Evolutionary conservation across 2,888 invertebrate species (phyloP).

Genomic region (Erebia palarica): DNA sequence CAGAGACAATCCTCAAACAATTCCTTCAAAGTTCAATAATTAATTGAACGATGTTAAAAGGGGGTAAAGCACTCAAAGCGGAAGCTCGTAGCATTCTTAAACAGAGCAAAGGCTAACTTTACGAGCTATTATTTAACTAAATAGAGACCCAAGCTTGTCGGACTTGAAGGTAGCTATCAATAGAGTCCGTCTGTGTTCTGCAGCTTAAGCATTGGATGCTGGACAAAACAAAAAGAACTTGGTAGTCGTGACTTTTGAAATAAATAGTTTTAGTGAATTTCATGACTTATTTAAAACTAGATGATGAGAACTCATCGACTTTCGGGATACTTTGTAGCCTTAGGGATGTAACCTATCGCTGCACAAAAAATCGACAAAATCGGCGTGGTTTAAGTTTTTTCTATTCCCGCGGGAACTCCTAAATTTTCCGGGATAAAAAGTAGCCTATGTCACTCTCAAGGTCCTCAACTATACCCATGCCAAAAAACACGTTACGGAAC

Average conservation of each 20-base stretch:
- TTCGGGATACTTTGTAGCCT: no score
- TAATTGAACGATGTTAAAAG: conserved; percentile 34
- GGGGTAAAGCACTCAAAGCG: conserved; percentile 33
- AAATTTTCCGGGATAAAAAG: no score
- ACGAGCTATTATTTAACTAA: conserved; percentile 42
- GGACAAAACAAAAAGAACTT: background rate
- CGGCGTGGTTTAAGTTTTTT: no score
- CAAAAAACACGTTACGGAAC: no score
- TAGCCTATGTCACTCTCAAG: no score
- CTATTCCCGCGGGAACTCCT: no score
- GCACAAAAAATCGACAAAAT: no score
- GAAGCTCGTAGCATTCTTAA: conserved; percentile 36
- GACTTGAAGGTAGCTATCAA: conserved; percentile 18
- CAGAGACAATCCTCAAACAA: conserved; percentile 2
- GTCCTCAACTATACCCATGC: no score
- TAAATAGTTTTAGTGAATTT: no score
- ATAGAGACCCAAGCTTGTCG: conserved; percentile 24
- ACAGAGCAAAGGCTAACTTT: conserved; percentile 35
- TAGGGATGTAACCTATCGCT: no score
- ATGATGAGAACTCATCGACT: no score
- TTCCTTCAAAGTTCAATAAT: conserved; percentile 28
- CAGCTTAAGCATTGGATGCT: background rate
- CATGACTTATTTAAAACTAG: no score
- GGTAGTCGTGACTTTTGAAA: background rate
- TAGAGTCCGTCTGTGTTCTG: background rate